Conservation (phyloP, 2,113 vertebrate genomes). For the Xenus cinereus region DNA sequence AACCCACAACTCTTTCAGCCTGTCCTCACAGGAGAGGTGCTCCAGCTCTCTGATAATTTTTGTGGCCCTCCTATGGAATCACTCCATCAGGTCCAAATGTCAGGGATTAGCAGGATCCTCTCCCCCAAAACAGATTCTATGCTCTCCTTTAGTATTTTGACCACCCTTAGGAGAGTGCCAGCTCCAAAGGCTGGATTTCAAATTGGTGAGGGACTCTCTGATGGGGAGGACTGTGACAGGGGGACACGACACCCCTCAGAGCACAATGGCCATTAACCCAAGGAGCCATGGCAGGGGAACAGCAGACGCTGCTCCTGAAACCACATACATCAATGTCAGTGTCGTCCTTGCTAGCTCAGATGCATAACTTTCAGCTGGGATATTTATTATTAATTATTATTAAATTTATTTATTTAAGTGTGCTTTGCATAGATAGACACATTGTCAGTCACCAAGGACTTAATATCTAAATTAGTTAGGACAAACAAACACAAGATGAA, state of each 20-base stretch:
- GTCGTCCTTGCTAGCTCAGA: slow-evolving; percentile 23
- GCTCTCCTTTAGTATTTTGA: neutral
- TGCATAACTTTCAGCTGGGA: slow-evolving; percentile 3
- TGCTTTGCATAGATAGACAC: slow-evolving; percentile 55
- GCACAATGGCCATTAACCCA: neutral
- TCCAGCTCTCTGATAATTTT: neutral
- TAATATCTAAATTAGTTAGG: slow-evolving; percentile 69
- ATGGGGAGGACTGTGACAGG: neutral
- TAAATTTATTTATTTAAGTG: slow-evolving; percentile 59
- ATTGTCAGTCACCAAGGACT: slow-evolving; percentile 60
- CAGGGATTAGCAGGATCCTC: neutral
- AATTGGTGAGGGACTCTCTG: neutral
- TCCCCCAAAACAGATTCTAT: neutral
- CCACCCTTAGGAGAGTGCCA: neutral
- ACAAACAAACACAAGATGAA: slow-evolving; percentile 60
- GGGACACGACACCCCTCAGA: neutral
- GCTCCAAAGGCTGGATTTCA: neutral
- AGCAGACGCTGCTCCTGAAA: neutral
- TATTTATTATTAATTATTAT: slow-evolving; percentile 65
- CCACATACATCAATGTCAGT: slow-evolving; percentile 5
- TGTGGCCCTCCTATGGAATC: neutral
- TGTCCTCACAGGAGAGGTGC: neutral
- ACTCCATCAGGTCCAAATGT: neutral
- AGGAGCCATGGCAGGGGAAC: neutral
- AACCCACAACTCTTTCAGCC: neutral